Evolutionary conservation across 2,113 vertebrate genomes (phyloP).

Genomic region (Prinia subflava): DNA sequence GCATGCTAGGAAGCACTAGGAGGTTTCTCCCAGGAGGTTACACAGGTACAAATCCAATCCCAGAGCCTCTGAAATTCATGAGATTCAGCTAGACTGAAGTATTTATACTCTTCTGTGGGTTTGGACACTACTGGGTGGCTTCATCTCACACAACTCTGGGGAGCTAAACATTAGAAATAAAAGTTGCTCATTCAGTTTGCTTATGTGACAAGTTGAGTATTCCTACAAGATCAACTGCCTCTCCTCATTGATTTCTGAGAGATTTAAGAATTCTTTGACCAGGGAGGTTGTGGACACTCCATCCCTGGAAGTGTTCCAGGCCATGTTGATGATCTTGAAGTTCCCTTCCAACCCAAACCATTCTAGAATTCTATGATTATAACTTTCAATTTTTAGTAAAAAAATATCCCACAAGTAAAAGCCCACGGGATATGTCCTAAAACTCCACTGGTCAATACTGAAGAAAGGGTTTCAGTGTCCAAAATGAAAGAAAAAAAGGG

Average conservation of each 20-base stretch:
- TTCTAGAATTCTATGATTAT: background rate
- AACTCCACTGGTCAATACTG: background rate
- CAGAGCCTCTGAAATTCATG: background rate
- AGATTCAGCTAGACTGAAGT: background rate
- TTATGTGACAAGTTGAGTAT: background rate
- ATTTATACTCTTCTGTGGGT: background rate
- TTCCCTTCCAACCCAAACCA: background rate
- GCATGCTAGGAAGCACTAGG: background rate
- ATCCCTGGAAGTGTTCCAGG: background rate
- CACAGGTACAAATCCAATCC: background rate
- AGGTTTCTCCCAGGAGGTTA: background rate
- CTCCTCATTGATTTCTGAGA: background rate
- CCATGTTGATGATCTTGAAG: background rate
- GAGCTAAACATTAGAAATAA: background rate
- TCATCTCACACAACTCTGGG: background rate
- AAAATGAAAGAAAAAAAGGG: background rate
- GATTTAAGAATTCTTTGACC: background rate
- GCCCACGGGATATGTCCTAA: background rate
- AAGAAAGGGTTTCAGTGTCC: background rate
- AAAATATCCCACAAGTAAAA: background rate
- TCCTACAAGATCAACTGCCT: background rate
- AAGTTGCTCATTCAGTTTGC: background rate
- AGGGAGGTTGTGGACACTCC: background rate
- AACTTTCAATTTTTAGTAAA: background rate
- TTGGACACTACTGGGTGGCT: background rate